Conservation (phyloP, 2,113 vertebrate genomes). For the Poecilia latipinna region DNA sequence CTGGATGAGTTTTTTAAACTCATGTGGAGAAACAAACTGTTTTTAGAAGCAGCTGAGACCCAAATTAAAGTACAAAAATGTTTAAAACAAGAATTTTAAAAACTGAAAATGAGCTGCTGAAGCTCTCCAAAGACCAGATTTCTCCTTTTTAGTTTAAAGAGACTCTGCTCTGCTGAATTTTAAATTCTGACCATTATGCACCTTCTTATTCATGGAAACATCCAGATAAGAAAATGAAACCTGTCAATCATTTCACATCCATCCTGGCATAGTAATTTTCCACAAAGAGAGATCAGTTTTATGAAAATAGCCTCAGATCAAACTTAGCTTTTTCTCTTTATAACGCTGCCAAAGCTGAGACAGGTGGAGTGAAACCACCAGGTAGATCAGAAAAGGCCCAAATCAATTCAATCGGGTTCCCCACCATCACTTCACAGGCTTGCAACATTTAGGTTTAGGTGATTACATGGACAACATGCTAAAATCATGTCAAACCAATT, state of each 20-base stretch:
- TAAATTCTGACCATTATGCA: background rate
- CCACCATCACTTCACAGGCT: background rate
- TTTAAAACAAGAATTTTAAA: too few relatives aligned
- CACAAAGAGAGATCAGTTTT: background rate
- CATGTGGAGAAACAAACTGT: too few relatives aligned
- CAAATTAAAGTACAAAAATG: too few relatives aligned
- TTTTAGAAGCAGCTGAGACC: too few relatives aligned
- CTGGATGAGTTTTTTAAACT: too few relatives aligned
- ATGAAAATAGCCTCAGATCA: background rate
- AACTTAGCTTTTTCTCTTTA: background rate
- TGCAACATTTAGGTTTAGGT: slow-evolving; percentile 1
- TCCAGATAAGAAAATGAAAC: slow-evolving; percentile 12
- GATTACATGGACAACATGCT: slow-evolving; percentile 7
- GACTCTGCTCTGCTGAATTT: slow-evolving; percentile 32
- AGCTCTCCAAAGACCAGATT: slow-evolving; percentile 12
- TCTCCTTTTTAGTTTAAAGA: slow-evolving; percentile 13
- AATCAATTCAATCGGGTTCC: background rate
- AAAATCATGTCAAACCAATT: slow-evolving; percentile 15
- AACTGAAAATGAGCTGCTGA: slow-evolving; percentile 18
- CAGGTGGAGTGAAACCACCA: background rate
- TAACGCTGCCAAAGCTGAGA: background rate
- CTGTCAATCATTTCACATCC: background rate
- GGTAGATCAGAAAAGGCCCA: background rate
- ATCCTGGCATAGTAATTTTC: background rate
- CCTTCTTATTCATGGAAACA: slow-evolving; percentile 26